Evolutionary conservation across 1,140 invertebrate genomes (phyloP), one percentile per base, ranked within the genome.

Genomic region (Halotydeus destructor): DNA sequence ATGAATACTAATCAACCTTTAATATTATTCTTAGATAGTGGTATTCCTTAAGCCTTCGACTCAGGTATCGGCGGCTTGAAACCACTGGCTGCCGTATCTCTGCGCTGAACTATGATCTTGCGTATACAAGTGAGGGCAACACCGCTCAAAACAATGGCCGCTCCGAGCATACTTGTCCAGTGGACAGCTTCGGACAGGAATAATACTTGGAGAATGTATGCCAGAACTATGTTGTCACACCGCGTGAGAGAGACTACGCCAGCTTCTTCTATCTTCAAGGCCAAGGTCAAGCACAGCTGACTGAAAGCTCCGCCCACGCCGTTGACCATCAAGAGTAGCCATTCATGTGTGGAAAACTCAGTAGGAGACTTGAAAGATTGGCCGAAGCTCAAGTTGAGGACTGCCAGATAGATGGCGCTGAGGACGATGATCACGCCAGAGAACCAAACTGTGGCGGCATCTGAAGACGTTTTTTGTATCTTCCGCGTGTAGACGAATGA

Each of bases 251-350:
- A 75, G 1, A 86, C 78, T 14, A 80, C 79, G 9, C 80, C 80
- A 3, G 81, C 82, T 57, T 84, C 76, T 58, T 88, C 82, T 52
- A 82, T 65, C 60, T 85, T 78, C 36, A 85, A 60, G 4, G 82
- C 78, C 51, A 83, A 64, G 4, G 81, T 84, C 5, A 85, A 57
- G 21, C 84, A 62, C 38, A 86, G 82, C 60, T 86, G 82, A 2
- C 80, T 81, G 19, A 76, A 68, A 57, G 83, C 85, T 62, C 78
- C 84, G 50, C 84, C n/a, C n/a, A n/a, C n/a, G n/a, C n/a, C n/a
- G n/a, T n/a, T n/a, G n/a, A n/a, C n/a, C n/a, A n/a, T n/a, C n/a
- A n/a, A n/a, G n/a, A n/a, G 12, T 16, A 39, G 12, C 6, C 23
- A 21, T 18, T 26, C 26, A n/a, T n/a, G n/a, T n/a, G n/a, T n/a